These are phyloP conservation scores for Echeneis naucrates DNA, from an alignment of 2,797 vertebrate species.

Conservation along the genomic window DNA sequence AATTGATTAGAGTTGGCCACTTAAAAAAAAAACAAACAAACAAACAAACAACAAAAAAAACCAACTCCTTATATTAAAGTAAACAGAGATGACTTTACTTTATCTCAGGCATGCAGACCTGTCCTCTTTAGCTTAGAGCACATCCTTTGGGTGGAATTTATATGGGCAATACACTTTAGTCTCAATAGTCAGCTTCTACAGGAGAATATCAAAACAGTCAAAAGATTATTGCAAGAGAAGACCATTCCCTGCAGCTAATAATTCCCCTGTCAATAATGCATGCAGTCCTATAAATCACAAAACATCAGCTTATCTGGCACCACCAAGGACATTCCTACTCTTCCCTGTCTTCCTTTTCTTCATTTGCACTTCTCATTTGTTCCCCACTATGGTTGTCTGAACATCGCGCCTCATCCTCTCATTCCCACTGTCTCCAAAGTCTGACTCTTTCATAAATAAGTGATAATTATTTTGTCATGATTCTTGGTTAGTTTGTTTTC, in stretches of 20 bases:
- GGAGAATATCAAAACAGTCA: slow-evolving; percentile 53
- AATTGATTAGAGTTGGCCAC: neutral
- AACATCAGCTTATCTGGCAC: slow-evolving; percentile 59
- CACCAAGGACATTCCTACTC: slow-evolving; percentile 55
- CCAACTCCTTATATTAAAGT: slow-evolving; percentile 36
- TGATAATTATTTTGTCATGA: slow-evolving; percentile 65
- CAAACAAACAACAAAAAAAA: neutral
- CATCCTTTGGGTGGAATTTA: slow-evolving; percentile 50
- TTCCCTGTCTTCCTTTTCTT: slow-evolving; percentile 31
- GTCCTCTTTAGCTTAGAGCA: slow-evolving; percentile 40
- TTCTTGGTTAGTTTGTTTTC: slow-evolving; percentile 64
- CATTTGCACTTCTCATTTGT: slow-evolving; percentile 54
- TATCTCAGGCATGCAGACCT: slow-evolving; percentile 37
- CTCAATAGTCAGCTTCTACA: slow-evolving; percentile 36
- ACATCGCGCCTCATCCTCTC: slow-evolving; percentile 50
- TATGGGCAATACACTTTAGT: slow-evolving; percentile 45
- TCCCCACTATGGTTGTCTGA: slow-evolving; percentile 22
- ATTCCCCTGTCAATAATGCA: slow-evolving; percentile 76
- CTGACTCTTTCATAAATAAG: slow-evolving; percentile 66
- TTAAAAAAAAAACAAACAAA: neutral
- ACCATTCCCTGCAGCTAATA: slow-evolving; percentile 61
- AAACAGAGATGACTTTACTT: slow-evolving; percentile 39
- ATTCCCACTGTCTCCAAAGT: slow-evolving; percentile 38
- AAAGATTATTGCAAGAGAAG: slow-evolving; percentile 63
- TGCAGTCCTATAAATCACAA: slow-evolving; percentile 70